phyloP scores from a whole-genome alignment of 2,888 invertebrate genomes.

The Rhingia rostrata region DNA sequence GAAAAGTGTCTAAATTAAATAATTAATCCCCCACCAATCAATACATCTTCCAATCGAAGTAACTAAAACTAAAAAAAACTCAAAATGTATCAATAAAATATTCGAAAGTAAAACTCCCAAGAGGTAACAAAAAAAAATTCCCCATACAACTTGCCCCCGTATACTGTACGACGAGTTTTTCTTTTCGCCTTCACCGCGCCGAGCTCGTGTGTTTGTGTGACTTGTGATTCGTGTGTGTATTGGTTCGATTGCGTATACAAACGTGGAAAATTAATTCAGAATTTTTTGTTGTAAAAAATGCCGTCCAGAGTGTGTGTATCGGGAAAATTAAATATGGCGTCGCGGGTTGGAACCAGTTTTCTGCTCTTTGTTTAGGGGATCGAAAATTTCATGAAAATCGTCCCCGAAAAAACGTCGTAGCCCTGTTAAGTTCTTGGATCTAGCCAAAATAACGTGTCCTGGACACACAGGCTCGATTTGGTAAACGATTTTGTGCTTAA shows the following conservation, averaged over 20 bases:
- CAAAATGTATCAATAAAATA: constrained; percentile 52
- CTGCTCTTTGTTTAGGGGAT: constrained; percentile 91
- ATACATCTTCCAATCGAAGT: not conserved
- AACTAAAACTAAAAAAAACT: not conserved
- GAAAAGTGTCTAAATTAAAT: constrained; percentile 26
- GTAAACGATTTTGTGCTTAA: constrained; percentile 32
- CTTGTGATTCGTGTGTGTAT: constrained; percentile 38
- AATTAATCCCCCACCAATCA: not conserved
- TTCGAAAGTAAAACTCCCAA: constrained; percentile 64
- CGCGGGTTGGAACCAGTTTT: constrained; percentile 86
- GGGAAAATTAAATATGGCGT: constrained; percentile 90
- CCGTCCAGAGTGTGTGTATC: constrained; percentile 72
- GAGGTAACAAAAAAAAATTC: constrained; percentile 52
- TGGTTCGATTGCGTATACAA: constrained; percentile 57
- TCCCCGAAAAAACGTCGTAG: constrained; percentile 64
- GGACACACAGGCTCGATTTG: constrained; percentile 50
- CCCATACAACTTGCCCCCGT: constrained; percentile 67
- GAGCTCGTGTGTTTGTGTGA: constrained; percentile 43
- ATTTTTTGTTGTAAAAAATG: constrained; percentile 67
- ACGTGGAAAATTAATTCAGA: constrained; percentile 73
- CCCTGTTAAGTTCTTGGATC: constrained; percentile 47
- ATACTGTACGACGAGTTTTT: constrained; percentile 65
- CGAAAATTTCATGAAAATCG: constrained; percentile 78
- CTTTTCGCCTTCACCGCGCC: constrained; percentile 65
- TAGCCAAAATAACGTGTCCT: constrained; percentile 55